Conservation (phyloP, 2,113 vertebrate species). For the Beaufortia kweichowensis region DNA sequence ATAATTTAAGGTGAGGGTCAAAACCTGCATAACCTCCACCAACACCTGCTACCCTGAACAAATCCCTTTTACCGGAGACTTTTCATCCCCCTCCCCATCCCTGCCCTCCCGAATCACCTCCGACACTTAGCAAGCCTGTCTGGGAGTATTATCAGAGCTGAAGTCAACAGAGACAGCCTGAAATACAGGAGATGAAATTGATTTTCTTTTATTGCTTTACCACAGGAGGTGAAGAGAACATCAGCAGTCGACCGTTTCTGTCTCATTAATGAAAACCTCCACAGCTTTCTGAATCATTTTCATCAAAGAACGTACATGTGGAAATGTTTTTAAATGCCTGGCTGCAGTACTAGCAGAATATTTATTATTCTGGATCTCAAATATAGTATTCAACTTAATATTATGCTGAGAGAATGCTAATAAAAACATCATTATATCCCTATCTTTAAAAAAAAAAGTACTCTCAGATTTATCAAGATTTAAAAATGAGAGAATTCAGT, state of each 20-base stretch:
- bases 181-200: constrained; percentile 15
- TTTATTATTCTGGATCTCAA: neutral
- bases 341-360: neutral
- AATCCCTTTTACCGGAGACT: constrained; percentile 23
- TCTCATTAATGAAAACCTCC: neutral
- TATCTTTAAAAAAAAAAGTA: neutral
- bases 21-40: constrained; percentile 10
- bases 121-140: constrained; percentile 15
- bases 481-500: too few species aligned
- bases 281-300: neutral
- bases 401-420: neutral
- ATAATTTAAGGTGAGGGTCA: constrained; percentile 33
- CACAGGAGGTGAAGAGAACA: constrained; percentile 11
- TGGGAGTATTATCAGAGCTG: neutral
- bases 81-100: neutral
- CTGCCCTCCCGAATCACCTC: neutral
- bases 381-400: neutral
- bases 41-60: constrained; percentile 41
- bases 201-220: constrained; percentile 30
- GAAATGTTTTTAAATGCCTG: neutral
- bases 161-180: constrained; percentile 31
- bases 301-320: neutral
- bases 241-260: neutral
- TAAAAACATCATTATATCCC: neutral
- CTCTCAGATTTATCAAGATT: too few species aligned